Conservation (phyloP, 2,113 vertebrate genomes). For the Tringa solitaria region DNA sequence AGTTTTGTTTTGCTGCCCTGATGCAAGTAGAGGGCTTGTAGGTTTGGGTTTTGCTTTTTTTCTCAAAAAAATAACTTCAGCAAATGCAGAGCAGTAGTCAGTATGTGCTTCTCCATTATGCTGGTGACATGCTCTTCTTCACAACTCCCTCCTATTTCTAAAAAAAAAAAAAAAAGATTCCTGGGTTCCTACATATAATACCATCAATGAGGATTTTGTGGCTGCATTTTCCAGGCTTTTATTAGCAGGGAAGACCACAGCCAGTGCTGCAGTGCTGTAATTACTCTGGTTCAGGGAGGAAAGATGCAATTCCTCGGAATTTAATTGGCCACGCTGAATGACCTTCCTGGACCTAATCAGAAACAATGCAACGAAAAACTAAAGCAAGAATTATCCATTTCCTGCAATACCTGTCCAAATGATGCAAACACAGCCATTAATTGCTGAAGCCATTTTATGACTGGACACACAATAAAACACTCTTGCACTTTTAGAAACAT, state of each 20-base stretch:
- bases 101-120: background rate
- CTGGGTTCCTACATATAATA: background rate
- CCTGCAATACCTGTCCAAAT: background rate
- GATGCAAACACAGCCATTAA: background rate
- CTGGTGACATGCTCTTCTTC: background rate
- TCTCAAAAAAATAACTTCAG: background rate
- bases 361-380: constrained; percentile 20
- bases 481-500: background rate
- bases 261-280: background rate
- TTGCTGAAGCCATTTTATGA: background rate
- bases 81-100: background rate
- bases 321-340: background rate
- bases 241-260: background rate
- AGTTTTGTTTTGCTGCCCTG: background rate
- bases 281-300: background rate
- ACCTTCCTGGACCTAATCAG: background rate
- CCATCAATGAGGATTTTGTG: background rate
- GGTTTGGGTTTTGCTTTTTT: background rate
- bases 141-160: background rate
- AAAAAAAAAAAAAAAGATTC: background rate
- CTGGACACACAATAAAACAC: background rate
- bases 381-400: background rate
- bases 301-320: background rate
- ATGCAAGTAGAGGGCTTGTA: background rate
- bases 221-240: background rate